Base-by-base conservation (phyloP, 2,113 vertebrate genomes). In the Dermatemys mawii region DNA sequence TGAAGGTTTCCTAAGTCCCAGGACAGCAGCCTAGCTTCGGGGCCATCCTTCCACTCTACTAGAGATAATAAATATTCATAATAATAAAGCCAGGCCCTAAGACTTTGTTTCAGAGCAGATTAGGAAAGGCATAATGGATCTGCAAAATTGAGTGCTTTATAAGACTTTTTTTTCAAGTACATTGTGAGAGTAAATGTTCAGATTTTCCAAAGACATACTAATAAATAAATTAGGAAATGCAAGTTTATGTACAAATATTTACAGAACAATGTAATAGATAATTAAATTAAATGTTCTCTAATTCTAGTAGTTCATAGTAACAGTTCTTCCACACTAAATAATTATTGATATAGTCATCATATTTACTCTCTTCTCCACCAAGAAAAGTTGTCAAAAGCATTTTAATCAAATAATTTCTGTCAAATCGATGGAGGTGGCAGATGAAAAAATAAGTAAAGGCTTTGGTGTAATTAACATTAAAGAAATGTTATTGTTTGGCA, bases 131-230 rank as follows among this genome's bases (percentile, higher is more conserved):
- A 88, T 41, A 24, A 86, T 78, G 38, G 90, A 81, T 85, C 89
- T 85, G 84, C 44, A 94, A 84, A 93, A 88, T 79, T 88, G 94
- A 87, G 88, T 88, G 88, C 87, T 92, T 96, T 84, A 93, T 63
- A 88, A 88, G 92, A 91, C 95, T 92, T 89, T 85, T 96, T 95
- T 96, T 96, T 94, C 86, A 21, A 91, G 80, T 63, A 49, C 54
- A 83, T 81, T 92, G 67, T 88, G 95, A 85, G 78, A 85, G 88
- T 81, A 93, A 93, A 94, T 51, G 84, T 91, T 96, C 91, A 83
- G 73, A 79, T 93, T 95, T 96, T 91, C 90, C 86, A 87, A 93
- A 81, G 70, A 91, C 90, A 92, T 94, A 83, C 86, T 86, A 94
- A 70, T 92, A 87, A 95, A 96, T 78, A 35, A 91, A 76, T 85